A percentile compares a stretch with the other conserved stretches of the same genome.
Evolutionary conservation across 2,888 invertebrate genomes (phyloP).

Genomic region (Monochamus alternatus): DNA sequence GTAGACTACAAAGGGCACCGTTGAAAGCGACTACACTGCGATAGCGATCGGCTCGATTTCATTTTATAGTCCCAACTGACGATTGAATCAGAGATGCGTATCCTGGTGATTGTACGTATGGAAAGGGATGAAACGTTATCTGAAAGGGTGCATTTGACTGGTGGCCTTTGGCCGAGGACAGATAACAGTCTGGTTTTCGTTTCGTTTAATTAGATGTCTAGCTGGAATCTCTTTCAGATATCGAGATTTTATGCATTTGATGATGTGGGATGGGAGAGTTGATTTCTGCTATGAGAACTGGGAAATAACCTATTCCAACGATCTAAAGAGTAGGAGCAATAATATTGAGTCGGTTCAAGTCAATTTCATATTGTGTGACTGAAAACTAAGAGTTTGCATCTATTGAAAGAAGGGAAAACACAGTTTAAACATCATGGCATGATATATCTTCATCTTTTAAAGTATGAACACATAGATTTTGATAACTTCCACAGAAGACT

Average conservation of each 20-base stretch:
- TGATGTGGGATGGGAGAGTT: not conserved
- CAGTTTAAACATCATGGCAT: no score
- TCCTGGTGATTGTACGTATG: slow-evolving; percentile 5
- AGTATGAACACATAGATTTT: no score
- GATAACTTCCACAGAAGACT: no score
- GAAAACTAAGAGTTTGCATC: no score
- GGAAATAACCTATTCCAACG: no score
- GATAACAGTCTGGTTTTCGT: slow-evolving; percentile 2
- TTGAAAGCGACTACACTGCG: slow-evolving; percentile 12
- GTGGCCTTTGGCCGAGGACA: not conserved
- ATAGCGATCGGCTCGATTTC: slow-evolving; percentile 16
- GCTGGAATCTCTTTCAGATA: not conserved
- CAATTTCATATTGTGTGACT: no score
- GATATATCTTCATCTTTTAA: no score
- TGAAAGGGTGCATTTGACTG: slow-evolving; percentile 14
- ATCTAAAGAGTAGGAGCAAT: no score
- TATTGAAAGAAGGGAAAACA: no score
- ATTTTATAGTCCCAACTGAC: not conserved
- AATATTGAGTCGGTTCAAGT: no score
- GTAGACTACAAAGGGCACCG: slow-evolving; percentile 18
- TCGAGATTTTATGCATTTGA: no score
- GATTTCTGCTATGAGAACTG: not conserved
- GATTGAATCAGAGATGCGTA: slow-evolving; percentile 16
- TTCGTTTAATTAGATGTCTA: slow-evolving; percentile 12
- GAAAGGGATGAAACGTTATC: slow-evolving; percentile 10